Evolutionary conservation across 2,888 invertebrate genomes (phyloP).

Genomic region (Leptothorax acervorum): DNA sequence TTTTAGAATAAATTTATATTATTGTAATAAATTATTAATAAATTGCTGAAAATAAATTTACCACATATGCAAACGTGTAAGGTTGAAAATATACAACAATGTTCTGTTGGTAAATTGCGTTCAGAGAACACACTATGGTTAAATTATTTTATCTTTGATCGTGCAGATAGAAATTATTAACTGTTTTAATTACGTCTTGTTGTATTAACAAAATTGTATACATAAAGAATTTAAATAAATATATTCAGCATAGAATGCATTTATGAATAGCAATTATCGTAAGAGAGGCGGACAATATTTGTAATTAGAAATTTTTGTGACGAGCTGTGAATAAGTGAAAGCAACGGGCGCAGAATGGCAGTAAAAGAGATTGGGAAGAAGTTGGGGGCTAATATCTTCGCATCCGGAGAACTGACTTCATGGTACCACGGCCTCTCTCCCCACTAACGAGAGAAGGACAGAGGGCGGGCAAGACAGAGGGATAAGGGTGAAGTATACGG

Average conservation of each 20-base stretch:
- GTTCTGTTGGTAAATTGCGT: neutral
- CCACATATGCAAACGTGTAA: neutral
- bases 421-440: slow-evolving; percentile 56
- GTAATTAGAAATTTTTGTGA: slow-evolving; percentile 31
- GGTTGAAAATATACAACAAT: neutral
- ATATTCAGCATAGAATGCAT: neutral
- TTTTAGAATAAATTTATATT: neutral
- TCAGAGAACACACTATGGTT: neutral
- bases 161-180: slow-evolving; percentile 4
- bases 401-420: slow-evolving; percentile 66
- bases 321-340: slow-evolving; percentile 38
- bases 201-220: neutral
- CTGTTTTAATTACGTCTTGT: neutral
- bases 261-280: neutral
- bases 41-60: neutral
- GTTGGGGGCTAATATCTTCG: slow-evolving; percentile 63
- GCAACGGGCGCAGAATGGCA: neutral
- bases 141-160: neutral
- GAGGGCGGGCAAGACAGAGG: slow-evolving; percentile 36
- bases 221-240: neutral
- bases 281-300: slow-evolving; percentile 19
- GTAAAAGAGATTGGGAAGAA: slow-evolving; percentile 43
- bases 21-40: neutral
- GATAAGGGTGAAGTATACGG: slow-evolving; percentile 44
- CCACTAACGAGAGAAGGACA: slow-evolving; percentile 27